phyloP scores from a whole-genome alignment of 1,140 invertebrate species.

The Penaeus vannamei region DNA sequence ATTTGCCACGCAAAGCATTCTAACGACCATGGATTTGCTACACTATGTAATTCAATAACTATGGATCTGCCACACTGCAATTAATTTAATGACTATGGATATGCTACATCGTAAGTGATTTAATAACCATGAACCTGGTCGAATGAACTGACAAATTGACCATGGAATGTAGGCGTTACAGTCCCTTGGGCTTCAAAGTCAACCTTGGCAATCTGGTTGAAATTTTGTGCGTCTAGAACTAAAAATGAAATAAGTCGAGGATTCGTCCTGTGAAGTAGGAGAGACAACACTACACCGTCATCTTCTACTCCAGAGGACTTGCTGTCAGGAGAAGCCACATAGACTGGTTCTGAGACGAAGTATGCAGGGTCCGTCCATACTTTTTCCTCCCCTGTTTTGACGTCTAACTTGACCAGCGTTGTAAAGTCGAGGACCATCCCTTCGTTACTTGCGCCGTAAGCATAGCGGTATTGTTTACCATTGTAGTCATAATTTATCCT shows the following conservation, averaged over 20 bases:
- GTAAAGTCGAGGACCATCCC: not conserved
- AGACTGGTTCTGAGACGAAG: slow-evolving; percentile 70
- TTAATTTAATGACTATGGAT: too few species aligned
- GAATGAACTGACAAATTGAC: not conserved
- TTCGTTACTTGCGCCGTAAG: not conserved
- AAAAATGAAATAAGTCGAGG: slow-evolving; percentile 67
- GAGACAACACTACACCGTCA: slow-evolving; percentile 70
- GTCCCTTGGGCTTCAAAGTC: slow-evolving; percentile 6
- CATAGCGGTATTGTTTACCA: slow-evolving; percentile 10
- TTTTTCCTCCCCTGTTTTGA: not conserved
- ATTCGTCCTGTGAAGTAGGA: slow-evolving; percentile 67
- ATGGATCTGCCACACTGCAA: too few species aligned
- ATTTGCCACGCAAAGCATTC: too few species aligned
- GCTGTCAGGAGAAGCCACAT: slow-evolving; percentile 68
- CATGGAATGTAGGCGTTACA: slow-evolving; percentile 20
- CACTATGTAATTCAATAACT: too few species aligned
- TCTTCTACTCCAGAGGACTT: slow-evolving; percentile 68
- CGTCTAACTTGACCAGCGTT: not conserved
- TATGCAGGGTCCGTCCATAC: not conserved
- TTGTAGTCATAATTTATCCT: slow-evolving; percentile 25
- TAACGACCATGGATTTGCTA: too few species aligned
- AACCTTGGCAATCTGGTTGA: slow-evolving; percentile 69
- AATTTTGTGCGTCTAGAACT: slow-evolving; percentile 69
- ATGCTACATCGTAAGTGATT: too few species aligned
- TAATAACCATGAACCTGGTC: slow-evolving; percentile 10